Percentiles rank a stretch among this genome's conserved stretches.
These are phyloP conservation scores for Bolinopsis microptera DNA, from an alignment of 37 sponge, comb jelly and placozoan genomes.

Conservation along the genomic window DNA sequence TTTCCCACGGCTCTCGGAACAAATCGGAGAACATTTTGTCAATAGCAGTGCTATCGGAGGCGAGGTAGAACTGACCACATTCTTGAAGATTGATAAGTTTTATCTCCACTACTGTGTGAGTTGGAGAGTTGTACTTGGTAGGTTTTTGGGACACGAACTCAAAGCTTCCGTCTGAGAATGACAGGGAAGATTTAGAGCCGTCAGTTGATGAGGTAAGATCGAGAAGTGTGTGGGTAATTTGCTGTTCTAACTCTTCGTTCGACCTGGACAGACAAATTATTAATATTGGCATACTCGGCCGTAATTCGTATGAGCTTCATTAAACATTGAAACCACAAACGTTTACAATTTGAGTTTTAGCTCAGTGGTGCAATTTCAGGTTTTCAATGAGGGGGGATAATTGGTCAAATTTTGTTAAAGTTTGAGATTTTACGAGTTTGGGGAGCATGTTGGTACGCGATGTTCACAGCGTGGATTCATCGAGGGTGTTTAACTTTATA, in stretches of 20 bases:
- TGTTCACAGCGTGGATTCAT: too few species aligned
- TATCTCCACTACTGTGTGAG: neutral
- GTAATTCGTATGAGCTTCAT: too few species aligned
- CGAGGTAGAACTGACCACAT: neutral
- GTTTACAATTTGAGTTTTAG: too few species aligned
- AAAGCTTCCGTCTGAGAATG: neutral
- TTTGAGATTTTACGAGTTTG: too few species aligned
- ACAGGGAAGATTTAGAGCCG: neutral
- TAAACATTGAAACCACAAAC: too few species aligned
- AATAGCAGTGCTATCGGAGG: neutral
- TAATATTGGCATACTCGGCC: too few species aligned
- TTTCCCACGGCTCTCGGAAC: neutral
- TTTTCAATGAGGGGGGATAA: too few species aligned
- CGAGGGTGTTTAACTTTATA: too few species aligned
- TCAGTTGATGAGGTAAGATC: neutral
- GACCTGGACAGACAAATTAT: too few species aligned
- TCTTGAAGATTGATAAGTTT: neutral
- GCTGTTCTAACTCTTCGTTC: neutral
- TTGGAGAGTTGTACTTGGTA: neutral
- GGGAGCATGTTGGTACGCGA: too few species aligned
- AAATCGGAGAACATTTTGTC: neutral
- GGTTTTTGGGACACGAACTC: neutral
- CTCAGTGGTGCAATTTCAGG: too few species aligned
- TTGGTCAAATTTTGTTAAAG: too few species aligned
- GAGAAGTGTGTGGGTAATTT: neutral